These are phyloP conservation scores for Axinella damicornis DNA, from an alignment of 37 sponge, comb jelly and placozoan species.

Conservation along the genomic window DNA sequence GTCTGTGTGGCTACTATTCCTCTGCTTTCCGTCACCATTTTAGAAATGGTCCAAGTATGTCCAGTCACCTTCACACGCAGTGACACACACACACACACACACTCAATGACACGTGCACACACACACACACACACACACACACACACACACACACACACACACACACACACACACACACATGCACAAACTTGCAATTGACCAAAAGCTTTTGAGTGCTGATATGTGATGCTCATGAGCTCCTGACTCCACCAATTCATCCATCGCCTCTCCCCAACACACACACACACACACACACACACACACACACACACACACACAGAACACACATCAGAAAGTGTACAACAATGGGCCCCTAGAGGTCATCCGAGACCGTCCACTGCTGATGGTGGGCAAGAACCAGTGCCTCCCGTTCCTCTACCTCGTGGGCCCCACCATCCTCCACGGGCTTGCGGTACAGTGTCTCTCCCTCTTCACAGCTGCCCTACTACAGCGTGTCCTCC, in stretches of 20 bases:
- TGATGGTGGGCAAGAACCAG: slow-evolving; percentile 5
- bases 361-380: slow-evolving; percentile 51
- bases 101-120: too few species aligned
- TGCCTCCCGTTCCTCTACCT: slow-evolving; percentile 66
- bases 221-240: too few species aligned
- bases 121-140: too few species aligned
- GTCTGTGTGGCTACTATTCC: slow-evolving; percentile 39
- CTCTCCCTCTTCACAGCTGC: background rate
- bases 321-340: slow-evolving; percentile 26
- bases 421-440: slow-evolving; percentile 52
- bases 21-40: slow-evolving; percentile 45
- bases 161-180: too few species aligned
- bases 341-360: slow-evolving; percentile 41
- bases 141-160: too few species aligned
- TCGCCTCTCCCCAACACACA: background rate
- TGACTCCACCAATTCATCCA: background rate
- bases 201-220: too few species aligned
- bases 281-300: background rate
- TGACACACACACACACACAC: too few species aligned
- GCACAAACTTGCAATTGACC: too few species aligned
- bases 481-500: background rate
- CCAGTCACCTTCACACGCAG: background rate
- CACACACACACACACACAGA: slow-evolving; percentile 12
- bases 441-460: slow-evolving; percentile 22
- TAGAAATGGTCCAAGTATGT: slow-evolving; percentile 63